phyloP scores from a whole-genome alignment of 2,888 invertebrate species.

The Synergus gifuensis region DNA sequence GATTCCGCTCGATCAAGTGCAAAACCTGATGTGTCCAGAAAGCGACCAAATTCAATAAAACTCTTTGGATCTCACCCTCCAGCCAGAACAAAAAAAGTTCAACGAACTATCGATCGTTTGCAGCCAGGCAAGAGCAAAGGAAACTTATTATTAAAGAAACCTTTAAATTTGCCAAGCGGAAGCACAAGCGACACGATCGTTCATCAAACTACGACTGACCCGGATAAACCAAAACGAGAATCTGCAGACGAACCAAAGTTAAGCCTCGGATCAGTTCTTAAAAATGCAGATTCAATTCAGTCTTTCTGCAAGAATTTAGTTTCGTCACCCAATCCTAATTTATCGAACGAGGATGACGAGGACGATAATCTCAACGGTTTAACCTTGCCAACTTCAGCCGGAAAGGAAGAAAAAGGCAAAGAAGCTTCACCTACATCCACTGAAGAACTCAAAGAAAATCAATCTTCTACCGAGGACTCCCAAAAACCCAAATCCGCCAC shows the following conservation, averaged over 20 bases:
- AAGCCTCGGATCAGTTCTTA: constrained; percentile 90
- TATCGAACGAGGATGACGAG: constrained; percentile 76
- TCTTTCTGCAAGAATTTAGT: constrained; percentile 74
- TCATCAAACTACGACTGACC: constrained; percentile 79
- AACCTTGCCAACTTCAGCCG: constrained; percentile 56
- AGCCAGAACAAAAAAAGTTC: constrained; percentile 81
- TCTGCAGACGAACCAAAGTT: constrained; percentile 84
- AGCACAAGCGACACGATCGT: constrained; percentile 43
- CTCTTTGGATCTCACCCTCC: constrained; percentile 71
- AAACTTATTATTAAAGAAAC: constrained; percentile 86
- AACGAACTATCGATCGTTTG: constrained; percentile 89
- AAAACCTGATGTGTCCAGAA: constrained; percentile 79
- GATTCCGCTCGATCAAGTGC: constrained; percentile 82
- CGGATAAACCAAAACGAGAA: constrained; percentile 78
- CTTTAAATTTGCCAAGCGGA: constrained; percentile 77
- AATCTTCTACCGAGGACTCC: constrained; percentile 66
- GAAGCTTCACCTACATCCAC: constrained; percentile 64
- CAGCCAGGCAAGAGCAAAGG: constrained; percentile 94
- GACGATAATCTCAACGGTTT: constrained; percentile 68
- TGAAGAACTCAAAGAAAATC: constrained; percentile 62
- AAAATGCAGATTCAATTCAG: constrained; percentile 75
- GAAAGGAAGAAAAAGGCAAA: constrained; percentile 67
- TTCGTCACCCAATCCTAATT: constrained; percentile 72
- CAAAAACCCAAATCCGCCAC: constrained; percentile 84
- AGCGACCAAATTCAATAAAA: constrained; percentile 76